Evolutionary conservation across 2,797 vertebrate species (phyloP).

Genomic region (Pantherophis vulpinus): DNA sequence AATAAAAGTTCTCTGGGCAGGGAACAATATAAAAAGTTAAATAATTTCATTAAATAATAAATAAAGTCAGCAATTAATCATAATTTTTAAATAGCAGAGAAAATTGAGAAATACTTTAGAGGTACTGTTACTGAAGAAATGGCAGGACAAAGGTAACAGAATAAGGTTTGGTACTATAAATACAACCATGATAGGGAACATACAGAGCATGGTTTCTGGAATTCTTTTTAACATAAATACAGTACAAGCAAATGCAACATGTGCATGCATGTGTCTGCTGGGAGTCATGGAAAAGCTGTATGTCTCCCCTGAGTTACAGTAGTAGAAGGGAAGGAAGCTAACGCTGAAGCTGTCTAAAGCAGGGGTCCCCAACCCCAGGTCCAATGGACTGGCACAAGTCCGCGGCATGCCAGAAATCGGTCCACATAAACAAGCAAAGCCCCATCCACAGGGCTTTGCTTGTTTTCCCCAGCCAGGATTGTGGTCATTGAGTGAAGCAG

Average conservation of each 20-base stretch:
- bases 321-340: background rate
- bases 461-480: background rate
- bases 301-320: background rate
- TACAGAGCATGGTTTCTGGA: background rate
- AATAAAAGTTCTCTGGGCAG: background rate
- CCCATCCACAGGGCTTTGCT: too few relatives aligned
- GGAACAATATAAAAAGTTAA: background rate
- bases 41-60: background rate
- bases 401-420: too few relatives aligned
- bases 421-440: too few relatives aligned
- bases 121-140: background rate
- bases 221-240: background rate
- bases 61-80: background rate
- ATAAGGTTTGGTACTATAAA: background rate
- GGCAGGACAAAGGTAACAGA: background rate
- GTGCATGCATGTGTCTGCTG: background rate
- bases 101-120: background rate
- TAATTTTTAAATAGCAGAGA: background rate
- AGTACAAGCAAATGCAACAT: background rate
- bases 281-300: background rate
- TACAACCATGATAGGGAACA: background rate
- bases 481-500: background rate
- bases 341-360: background rate
- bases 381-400: too few relatives aligned
- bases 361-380: too few relatives aligned